Conservation (phyloP, 2,113 vertebrate genomes). For the Mesoclemmys tuberculata region DNA sequence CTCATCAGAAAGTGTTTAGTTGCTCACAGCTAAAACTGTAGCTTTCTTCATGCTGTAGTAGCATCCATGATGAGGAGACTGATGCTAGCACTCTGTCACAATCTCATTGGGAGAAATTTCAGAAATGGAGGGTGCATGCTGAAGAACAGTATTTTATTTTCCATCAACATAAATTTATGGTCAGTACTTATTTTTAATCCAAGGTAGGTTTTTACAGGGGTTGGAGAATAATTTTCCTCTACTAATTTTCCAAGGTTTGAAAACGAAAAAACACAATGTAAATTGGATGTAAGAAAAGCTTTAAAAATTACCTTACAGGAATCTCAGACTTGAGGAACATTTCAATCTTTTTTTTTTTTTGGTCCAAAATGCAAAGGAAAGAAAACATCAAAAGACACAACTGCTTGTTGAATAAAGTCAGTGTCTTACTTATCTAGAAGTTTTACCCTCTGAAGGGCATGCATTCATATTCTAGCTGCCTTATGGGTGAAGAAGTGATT, state of each 20-base stretch:
- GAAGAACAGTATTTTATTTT: fast-evolving
- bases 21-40: too few species aligned
- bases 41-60: too few species aligned
- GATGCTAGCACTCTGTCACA: background rate
- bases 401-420: too few species aligned
- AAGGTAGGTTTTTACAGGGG: background rate
- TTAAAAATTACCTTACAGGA: too few species aligned
- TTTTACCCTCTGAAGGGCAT: too few species aligned
- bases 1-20: too few species aligned
- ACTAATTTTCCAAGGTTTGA: background rate
- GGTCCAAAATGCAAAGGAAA: background rate
- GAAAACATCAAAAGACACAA: too few species aligned
- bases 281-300: background rate
- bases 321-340: background rate
- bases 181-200: background rate
- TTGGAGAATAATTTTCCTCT: background rate
- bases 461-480: too few species aligned
- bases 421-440: too few species aligned
- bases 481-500: too few species aligned
- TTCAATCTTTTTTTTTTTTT: background rate
- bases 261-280: background rate
- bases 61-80: too few species aligned
- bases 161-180: background rate
- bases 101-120: background rate
- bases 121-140: background rate